Evolutionary conservation across 2,797 vertebrate genomes (phyloP).

Genomic region (Anomalospiza imberbis): DNA sequence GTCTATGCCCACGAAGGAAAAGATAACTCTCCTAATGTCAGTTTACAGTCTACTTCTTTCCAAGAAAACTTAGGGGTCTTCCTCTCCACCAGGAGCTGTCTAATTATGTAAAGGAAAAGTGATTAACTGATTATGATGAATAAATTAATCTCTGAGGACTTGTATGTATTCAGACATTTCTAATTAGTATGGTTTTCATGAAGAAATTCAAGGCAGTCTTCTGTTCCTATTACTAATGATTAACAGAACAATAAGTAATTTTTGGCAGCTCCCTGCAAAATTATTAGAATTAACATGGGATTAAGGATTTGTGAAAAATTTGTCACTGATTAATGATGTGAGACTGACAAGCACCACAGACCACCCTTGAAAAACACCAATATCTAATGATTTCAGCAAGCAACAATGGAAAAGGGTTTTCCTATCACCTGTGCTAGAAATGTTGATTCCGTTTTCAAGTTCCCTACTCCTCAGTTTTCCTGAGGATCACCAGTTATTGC

Average conservation of each 20-base stretch:
- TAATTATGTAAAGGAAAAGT: constrained; percentile 78
- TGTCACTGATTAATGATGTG: constrained; percentile 63
- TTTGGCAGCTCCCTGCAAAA: constrained; percentile 72
- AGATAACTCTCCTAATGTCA: constrained; percentile 16
- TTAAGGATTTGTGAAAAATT: constrained; percentile 64
- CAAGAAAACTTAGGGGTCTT: constrained; percentile 65
- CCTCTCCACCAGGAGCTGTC: constrained; percentile 63
- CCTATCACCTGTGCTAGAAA: neutral
- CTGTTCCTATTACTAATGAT: constrained; percentile 74
- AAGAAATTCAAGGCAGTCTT: constrained; percentile 67
- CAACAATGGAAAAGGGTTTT: neutral
- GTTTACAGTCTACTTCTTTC: constrained; percentile 30
- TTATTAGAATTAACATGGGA: constrained; percentile 69
- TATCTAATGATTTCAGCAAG: constrained; percentile 14
- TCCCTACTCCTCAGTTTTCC: neutral
- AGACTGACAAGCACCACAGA: constrained; percentile 42
- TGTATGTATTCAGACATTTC: constrained; percentile 77
- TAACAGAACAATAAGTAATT: constrained; percentile 78
- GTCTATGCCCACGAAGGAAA: neutral
- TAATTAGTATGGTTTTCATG: constrained; percentile 77
- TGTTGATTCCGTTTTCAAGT: neutral
- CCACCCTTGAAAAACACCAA: constrained; percentile 16
- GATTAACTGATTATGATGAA: constrained; percentile 81
- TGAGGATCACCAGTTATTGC: neutral
- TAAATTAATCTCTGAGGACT: constrained; percentile 79